Percentiles rank a stretch among this genome's conserved stretches.
Evolutionary conservation across 2,113 vertebrate species (phyloP).

Genomic region (Platysteira castanea): DNA sequence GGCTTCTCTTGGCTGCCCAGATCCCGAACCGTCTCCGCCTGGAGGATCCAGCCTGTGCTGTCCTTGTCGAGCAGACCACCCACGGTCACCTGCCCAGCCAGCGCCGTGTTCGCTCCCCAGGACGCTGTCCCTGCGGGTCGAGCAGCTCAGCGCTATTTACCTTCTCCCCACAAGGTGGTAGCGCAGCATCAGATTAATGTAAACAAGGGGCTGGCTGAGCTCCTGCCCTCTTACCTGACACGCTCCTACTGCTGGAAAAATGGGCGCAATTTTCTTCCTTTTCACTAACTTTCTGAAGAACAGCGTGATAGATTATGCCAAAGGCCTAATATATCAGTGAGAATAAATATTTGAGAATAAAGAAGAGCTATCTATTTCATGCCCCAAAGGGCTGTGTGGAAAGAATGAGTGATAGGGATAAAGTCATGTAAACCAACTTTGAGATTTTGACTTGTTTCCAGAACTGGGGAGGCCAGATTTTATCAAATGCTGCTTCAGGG

Average conservation of each 20-base stretch:
- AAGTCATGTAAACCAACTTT: not conserved
- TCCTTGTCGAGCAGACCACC: too few relatives aligned
- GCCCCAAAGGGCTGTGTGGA: not conserved
- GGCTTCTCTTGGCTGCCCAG: not conserved
- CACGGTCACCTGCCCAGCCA: not conserved
- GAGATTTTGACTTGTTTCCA: not conserved
- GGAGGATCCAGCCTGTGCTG: not conserved
- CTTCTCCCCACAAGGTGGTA: conserved; percentile 74
- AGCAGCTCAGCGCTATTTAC: not conserved
- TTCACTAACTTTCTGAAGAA: not conserved
- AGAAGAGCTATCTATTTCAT: not conserved
- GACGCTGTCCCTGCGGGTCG: fast-evolving
- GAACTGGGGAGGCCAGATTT: not conserved
- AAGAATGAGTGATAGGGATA: not conserved
- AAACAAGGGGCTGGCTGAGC: not conserved
- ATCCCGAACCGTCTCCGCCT: not conserved
- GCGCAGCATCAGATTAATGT: conserved; percentile 44
- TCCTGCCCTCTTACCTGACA: not conserved
- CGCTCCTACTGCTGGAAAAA: not conserved
- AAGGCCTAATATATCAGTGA: not conserved
- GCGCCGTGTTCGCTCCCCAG: fast-evolving
- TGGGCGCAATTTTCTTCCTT: not conserved
- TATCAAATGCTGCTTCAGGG: not conserved
- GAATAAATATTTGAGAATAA: not conserved
- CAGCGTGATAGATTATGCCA: not conserved